phyloP scores from a whole-genome alignment of 2,113 vertebrate genomes.

The Lanius collurio region DNA sequence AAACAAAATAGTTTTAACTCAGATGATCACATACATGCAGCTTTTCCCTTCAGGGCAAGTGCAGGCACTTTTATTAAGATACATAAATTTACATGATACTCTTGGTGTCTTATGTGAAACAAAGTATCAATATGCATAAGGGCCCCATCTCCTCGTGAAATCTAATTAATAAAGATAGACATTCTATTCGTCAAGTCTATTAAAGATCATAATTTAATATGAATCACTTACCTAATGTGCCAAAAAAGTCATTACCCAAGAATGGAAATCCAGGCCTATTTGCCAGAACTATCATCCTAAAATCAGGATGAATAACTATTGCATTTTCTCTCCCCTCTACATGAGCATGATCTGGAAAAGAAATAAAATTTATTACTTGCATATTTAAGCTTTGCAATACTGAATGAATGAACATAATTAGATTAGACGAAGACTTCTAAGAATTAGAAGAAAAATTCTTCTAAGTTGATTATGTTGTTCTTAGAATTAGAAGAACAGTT shows the following conservation, averaged over 20 bases:
- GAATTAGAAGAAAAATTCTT: not conserved
- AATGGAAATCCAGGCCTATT: conserved; percentile 98
- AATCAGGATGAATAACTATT: conserved; percentile 92
- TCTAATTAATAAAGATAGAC: not conserved
- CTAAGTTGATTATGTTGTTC: not conserved
- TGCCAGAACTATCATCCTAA: conserved; percentile 95
- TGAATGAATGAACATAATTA: not conserved
- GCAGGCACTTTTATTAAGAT: not conserved
- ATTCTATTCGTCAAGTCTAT: not conserved
- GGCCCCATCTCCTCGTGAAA: not conserved
- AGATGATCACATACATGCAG: not conserved
- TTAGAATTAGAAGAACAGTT: not conserved
- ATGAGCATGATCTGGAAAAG: conserved; percentile 75
- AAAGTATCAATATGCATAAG: not conserved
- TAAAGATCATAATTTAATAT: not conserved
- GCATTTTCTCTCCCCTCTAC: conserved; percentile 76
- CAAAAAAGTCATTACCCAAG: conserved; percentile 97
- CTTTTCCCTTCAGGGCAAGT: not conserved
- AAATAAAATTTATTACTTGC: not conserved
- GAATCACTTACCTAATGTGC: conserved; percentile 86
- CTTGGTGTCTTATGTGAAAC: not conserved
- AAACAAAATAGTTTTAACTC: not conserved
- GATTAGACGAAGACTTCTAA: not conserved
- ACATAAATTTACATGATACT: not conserved
- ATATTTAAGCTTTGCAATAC: not conserved